Base-by-base conservation (phyloP, 2,797 vertebrate genomes). In the Gobionotothen gibberifrons region DNA sequence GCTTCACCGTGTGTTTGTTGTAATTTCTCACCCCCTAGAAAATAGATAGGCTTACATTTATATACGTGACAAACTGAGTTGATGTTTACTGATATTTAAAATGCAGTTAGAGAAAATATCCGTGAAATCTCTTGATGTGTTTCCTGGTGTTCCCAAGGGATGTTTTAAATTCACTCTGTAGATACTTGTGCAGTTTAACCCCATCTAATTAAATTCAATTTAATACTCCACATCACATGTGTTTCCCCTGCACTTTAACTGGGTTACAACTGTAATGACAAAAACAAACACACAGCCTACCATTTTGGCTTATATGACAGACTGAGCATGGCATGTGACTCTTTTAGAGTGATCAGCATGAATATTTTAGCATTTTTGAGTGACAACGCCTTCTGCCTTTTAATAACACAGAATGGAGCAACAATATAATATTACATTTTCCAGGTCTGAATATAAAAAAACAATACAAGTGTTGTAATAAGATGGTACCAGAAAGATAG, bases 361-460 rank as follows among this genome's bases (percentile, higher is more conserved):
- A 87, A 88, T 89, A 85, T 90, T 87, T 87, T 76, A 85, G 76
- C 75, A 72, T 90, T 76, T 79, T 36, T 78, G 61, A 52, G 78
- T 82, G 78, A 78, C 68, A 76, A 82, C 57, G 59, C 55, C 83
- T 80, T 69, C 77, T 84, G 82, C 83, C 63, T 88, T 81, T 85
- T 83, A 84, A 79, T 83, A 88, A 83, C 78, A 69, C 62, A 69
- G 64, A 77, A 55, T 0, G 3, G 62, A 70, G 65, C 66, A 76
- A 71, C 55, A 79, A 74, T 47, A 56, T 60, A 29, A 77, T 85
- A 69, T 46, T 70, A 69, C 69, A 66, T 59, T 82, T 56, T 48
- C n/a, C 39, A 13, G 2, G 1, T 40, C 59, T 78, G 77, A 73
- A 63, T 72, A 77, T 65, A 79, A 76, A 78, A 36, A 36, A 82